A percentile compares a stretch with the other conserved stretches of the same genome.
These are phyloP conservation scores for Noturus placidus DNA, from an alignment of 2,113 vertebrate species.

Conservation along the genomic window DNA sequence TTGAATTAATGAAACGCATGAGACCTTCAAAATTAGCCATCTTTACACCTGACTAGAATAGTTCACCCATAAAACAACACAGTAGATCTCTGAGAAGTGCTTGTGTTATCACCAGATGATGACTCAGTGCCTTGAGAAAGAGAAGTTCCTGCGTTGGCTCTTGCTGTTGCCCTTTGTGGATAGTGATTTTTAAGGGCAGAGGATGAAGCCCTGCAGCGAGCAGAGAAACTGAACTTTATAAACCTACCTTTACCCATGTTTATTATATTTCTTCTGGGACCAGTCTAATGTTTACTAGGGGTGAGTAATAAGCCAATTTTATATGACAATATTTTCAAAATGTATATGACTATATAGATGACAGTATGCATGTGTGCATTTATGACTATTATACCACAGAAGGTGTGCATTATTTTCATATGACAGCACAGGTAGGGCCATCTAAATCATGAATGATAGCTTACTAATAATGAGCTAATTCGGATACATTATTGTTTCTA, in stretches of 20 bases:
- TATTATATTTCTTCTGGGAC: constrained; percentile 11
- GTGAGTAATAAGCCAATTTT: background rate
- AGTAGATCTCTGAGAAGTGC: constrained; percentile 2
- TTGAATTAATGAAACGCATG: background rate
- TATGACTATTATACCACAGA: background rate
- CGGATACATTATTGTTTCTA: background rate
- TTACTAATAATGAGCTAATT: background rate
- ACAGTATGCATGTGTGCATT: background rate
- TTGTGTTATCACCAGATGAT: background rate
- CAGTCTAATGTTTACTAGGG: background rate
- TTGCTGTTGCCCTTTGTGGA: constrained; percentile 34
- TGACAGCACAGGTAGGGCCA: background rate
- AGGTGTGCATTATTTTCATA: background rate
- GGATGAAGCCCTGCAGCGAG: background rate
- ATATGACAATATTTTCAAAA: background rate
- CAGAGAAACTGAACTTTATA: constrained; percentile 26
- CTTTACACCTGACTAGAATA: background rate
- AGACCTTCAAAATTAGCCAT: background rate
- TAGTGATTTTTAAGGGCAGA: constrained; percentile 18
- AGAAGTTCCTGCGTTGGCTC: constrained; percentile 1
- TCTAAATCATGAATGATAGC: background rate
- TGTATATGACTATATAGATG: constrained; percentile 19
- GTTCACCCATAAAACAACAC: background rate
- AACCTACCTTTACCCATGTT: background rate
- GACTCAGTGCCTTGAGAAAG: constrained; percentile 4